Percentiles rank a stretch among this genome's conserved stretches.
These are phyloP conservation scores for Cheilosia pagana DNA, from an alignment of 2,888 invertebrate genomes.

Conservation along the genomic window DNA sequence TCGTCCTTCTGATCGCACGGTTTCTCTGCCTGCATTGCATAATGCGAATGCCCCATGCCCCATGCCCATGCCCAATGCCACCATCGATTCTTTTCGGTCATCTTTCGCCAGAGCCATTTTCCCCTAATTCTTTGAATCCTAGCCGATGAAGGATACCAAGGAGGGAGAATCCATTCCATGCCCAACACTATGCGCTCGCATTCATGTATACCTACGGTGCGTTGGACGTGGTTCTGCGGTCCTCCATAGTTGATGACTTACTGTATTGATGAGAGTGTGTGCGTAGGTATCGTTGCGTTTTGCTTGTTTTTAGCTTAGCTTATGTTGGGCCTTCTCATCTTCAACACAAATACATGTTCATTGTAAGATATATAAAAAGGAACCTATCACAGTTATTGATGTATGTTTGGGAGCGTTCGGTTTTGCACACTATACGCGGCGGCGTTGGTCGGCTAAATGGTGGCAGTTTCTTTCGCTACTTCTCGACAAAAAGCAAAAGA, in stretches of 20 bases:
- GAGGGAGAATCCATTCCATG: conserved; percentile 35
- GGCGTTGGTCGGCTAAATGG: background rate
- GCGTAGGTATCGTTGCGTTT: conserved; percentile 36
- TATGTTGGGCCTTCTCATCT: conserved; percentile 35
- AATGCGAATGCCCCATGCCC: too few relatives aligned
- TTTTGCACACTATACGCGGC: background rate
- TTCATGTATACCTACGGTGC: conserved; percentile 35
- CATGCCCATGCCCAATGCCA: background rate
- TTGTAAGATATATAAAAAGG: conserved; percentile 49
- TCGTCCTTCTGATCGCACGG: conserved; percentile 52
- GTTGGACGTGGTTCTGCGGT: conserved; percentile 49
- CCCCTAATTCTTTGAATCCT: conserved; percentile 70
- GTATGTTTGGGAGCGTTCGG: conserved; percentile 36
- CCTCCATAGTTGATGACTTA: conserved; percentile 69
- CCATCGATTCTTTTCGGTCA: conserved; percentile 73
- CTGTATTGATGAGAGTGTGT: conserved; percentile 42
- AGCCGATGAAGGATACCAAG: conserved; percentile 63
- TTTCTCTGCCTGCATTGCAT: conserved; percentile 27
- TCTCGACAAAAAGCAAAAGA: background rate
- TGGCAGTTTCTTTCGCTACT: conserved; percentile 6
- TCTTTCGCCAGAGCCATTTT: conserved; percentile 70
- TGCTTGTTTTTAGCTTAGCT: conserved; percentile 29
- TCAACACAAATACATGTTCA: conserved; percentile 48
- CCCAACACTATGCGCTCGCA: conserved; percentile 33
- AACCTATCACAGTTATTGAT: conserved; percentile 62